Base-by-base conservation (phyloP, 2,797 vertebrate genomes). In the Acanthornis magna region DNA sequence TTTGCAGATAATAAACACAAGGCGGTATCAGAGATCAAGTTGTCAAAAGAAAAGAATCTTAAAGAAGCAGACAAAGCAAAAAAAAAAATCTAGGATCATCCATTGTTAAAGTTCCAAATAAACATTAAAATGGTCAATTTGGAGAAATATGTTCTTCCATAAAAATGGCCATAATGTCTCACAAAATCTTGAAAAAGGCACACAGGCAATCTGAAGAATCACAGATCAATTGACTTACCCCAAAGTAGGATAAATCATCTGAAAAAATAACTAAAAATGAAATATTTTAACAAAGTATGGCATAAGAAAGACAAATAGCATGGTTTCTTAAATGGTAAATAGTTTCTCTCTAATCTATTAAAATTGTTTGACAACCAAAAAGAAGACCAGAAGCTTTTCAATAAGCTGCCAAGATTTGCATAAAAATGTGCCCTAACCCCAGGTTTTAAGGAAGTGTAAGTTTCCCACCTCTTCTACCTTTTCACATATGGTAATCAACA, bases 1-100 rank as follows among this genome's bases (percentile, higher is more conserved):
- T 95, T 96, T 95, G 93, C 77, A 93, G 95, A 97, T 94, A 96
- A 91, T 91, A 96, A 96, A 96, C 74, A 91, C 63, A 76, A 93
- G 80, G 88, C 77, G 0, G 26, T 96, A 94, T 95, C 88, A 94
- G 89, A 95, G 95, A 96, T 96, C 94, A 95, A 93, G 94, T 85
- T 91, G 89, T 82, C 67, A 90, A 85, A 86, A 97, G 51, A 93
- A 93, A 62, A 82, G 57, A 93, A 67, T 88, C 70, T 93, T 79
- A 50, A 95, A 93, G 71, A 88, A 95, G 87, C 7, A 61, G 45
- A 55, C 42, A 85, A 67, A 86, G 42, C 48, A 71, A 65, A 86
- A 83, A 71, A 60, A 78, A 48, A 57, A 67, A 32, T 3, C 63
- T 53, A 48, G 53, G 51, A 88, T 76, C 70, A 81, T 45, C 45